Evolutionary conservation across 1,140 invertebrate genomes (phyloP), one percentile per base, ranked within the genome.

Genomic region (Octopus sinensis): DNA sequence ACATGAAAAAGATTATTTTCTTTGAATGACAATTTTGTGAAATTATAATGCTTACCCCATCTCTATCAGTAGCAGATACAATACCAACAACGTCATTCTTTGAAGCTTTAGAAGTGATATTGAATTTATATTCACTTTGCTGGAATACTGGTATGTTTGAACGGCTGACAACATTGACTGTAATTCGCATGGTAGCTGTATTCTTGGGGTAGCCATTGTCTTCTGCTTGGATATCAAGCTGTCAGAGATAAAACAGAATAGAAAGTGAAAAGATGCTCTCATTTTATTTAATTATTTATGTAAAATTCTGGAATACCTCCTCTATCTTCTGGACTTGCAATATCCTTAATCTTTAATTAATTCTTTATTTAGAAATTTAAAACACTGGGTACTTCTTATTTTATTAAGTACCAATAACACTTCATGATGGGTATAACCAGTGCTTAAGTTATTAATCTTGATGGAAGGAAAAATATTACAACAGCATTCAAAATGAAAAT

Each of bases 41-140:
- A 43, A 43, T 43, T 17, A 17, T 17, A 0, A 52, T 54, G 87
- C 86, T 85, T 83, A 85, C 85, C 83, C 84, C 73, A 95, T 94
- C 90, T 94, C 94, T 84, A 78, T 89, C 86, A 54, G 82, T 84
- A 17, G 87, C 87, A 4, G 75, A n/a, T 4, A 88, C 82, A 23
- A 30, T 76, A 7, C 86, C 43, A n/a, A 88, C 62, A n/a, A 53
- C 54, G n/a, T 68, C 79, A 13, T 82, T 81, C 4, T 84, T 23
- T 56, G 81, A n/a, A 5, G 81, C 76, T 52, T 84, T 88, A 79
- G 88, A 87, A 68, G 82, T 80, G 10, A 88, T 85, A 4, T 79
- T 83, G 7, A 82, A 76, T 10, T 83, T 80, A 81, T 86, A 85
- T 51, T 80, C 73, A 12, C 79, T 71, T 51, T 82, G 76, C 51